Evolutionary conservation across 2,888 invertebrate genomes (phyloP), one percentile per base, ranked within the genome.

Genomic region (Pheosia gnoma): DNA sequence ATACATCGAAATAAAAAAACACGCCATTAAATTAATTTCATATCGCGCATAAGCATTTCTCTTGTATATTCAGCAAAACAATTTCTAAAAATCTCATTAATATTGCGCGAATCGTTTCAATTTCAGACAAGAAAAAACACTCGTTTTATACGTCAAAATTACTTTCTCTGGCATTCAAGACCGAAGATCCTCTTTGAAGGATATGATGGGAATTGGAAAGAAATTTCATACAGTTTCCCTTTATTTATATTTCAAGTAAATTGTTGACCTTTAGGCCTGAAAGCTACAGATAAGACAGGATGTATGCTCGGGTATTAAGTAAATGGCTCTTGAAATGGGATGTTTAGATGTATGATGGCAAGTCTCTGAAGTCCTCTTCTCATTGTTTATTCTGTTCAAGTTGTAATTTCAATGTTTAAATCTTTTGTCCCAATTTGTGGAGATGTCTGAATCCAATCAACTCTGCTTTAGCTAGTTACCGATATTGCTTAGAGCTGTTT

Each of bases 131-230:
- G 61, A 70, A 53, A 65, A 64, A 66, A 71, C 59, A 67, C 62
- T 62, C 55, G 66, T 52, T 37, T 59, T 66, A 59, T 60, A 65
- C 52, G 55, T 61, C 49, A 60, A 71, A 75, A 75, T 76, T 73
- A 67, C 68, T 75, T 75, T 70, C 69, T 68, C 43, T 59, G 56
- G 56, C 56, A 60, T 71, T 73, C 62, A 39, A 47, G 58, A 68
- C 55, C 62, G 67, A 67, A 68, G 59, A 69, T 70, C 63, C 60
- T 58, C 62, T 73, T 71, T 75, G 65, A 68, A 63, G 51, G 54
- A 65, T 67, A 57, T 64, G 62, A 71, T 55, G 64, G 62, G 57
- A 69, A 66, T 54, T 64, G 59, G 68, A 67, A 59, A 61, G 59
- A 58, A 67, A 68, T 67, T 70, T 70, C 60, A 61, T 75, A 68